Evolutionary conservation across 2,888 invertebrate species (phyloP), one percentile per base, ranked within the genome.

Genomic region (Lasioglossum lativentre): DNA sequence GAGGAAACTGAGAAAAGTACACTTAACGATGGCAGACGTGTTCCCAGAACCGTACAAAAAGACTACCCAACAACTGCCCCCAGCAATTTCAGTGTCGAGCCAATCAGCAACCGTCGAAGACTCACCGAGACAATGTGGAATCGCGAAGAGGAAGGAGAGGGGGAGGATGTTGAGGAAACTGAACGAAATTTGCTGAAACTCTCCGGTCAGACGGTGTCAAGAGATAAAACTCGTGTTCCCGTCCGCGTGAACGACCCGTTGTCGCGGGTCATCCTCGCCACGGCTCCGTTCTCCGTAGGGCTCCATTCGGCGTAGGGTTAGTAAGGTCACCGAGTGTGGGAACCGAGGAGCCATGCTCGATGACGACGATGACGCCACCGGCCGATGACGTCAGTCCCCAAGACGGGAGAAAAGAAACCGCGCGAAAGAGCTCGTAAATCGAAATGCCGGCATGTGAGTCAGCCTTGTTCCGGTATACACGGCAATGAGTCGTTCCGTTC

Each of bases 311-410:
- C 84, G 86, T 78, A 85, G 91, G 92, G 93, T 93, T 92, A 90
- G 89, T 90, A 89, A 91, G 93, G 93, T 93, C 93, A 89, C 74
- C 89, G 90, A 94, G 93, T 94, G 94, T 94, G 94, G 94, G 94
- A 94, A 94, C 90, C 34, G 34, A 34, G 89, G 84, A 79, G 87
- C 79, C 1, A 8, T 84, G 86, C 82, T 75, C 85, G 90, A 89
- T 89, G 89, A 89, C 86, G 90, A 88, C 85, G 92, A 92, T 94
- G 94, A 94, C 94, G 93, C 91, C 93, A 94, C 87, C 91, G 83
- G 82, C 52, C 23, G 52, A 81, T 94, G 94, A 93, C 93, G 93
- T 94, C 93, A 93, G 4, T 52, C 52, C 52, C 76, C 38, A 68
- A 83, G 82, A 80, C 70, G 72, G 82, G 63, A 74, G 47, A 52